Evolutionary conservation across 2,888 invertebrate genomes (phyloP), one percentile per base, ranked within the genome.

Genomic region (Drosophila ustulata): DNA sequence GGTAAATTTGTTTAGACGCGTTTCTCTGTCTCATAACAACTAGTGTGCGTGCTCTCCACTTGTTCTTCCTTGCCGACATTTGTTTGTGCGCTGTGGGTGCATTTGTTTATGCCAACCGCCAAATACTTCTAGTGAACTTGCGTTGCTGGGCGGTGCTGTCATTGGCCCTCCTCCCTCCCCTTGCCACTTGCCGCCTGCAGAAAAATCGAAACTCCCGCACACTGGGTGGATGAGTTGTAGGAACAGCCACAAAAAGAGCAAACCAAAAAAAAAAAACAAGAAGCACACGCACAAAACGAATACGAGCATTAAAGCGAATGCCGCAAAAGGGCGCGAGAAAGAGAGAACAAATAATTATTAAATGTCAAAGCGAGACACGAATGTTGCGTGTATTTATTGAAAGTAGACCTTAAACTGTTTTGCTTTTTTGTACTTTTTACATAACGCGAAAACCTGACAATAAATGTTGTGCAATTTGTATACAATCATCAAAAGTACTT

Each of bases 201-300:
- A 71, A 78, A 78, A 79, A 79, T 77, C 81, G 78, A 79, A 80
- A 70, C 78, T 73, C 70, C 78, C 67, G 65, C 67, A 77, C 66
- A 56, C 43, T 61, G 65, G 59, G 56, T 58, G 43, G 23, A 56
- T 52, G 58, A 57, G 55, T 64, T 45, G 52, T 25, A 50, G 50
- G 41, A 55, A 53, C 39, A 52, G 47, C 49, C 30, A 25, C 25
- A 66, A 66, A 64, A 39, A 62, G 41, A 65, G 34, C 28, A 18
- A 18, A 18, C 18, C 18, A 18, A 49, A 66, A n/a, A 37, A 4
- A 11, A 37, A n/a, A 37, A 55, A 56, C 28, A 39, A 37, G 11
- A 18, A 39, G 25, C 28, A 46, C 47, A 55, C 55, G 55, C 41
- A 52, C 39, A 67, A 37, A 71, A 55, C 34, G 28, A 63, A 52